These are phyloP conservation scores for Bombyx mori DNA, from an alignment of 1,140 invertebrate species.

Conservation along the genomic window ASM3026992v2 NC_085116.1:9546501-9547000, in stretches of 20 bases:
- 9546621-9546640: slow-evolving; percentile 52
- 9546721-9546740: not conserved
- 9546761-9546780: not conserved
- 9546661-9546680: slow-evolving; percentile 30
- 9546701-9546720: slow-evolving; percentile 2
- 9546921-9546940: no score
- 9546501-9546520: slow-evolving; percentile 27
- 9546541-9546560: slow-evolving; percentile 27
- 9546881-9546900: no score
- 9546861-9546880: no score
- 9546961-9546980: no score
- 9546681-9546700: slow-evolving; percentile 25
- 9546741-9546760: slow-evolving; percentile 8
- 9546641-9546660: slow-evolving; percentile 45
- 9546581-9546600: slow-evolving; percentile 61
- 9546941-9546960: no score
- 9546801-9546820: no score
- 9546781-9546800: no score
- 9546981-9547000: not conserved
- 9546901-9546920: no score
- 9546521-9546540: slow-evolving; percentile 28
- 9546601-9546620: slow-evolving; percentile 56
- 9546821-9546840: no score
- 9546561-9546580: slow-evolving; percentile 55
- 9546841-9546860: no score